Base-by-base conservation (phyloP, 2,113 vertebrate species). In the Cyrtonyx montezumae region DNA sequence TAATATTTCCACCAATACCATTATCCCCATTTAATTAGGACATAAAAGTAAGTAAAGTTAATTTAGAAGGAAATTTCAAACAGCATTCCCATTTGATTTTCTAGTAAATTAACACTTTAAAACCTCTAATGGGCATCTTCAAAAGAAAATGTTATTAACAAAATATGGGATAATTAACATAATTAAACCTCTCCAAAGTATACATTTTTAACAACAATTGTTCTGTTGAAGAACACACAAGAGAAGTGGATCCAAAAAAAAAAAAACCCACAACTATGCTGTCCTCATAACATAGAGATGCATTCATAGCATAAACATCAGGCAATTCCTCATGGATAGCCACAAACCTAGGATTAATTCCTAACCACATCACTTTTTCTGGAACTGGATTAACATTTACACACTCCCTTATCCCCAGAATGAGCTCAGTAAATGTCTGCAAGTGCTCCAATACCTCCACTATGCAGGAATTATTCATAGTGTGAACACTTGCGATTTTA, bases 11-110 rank as follows among this genome's bases (percentile, higher is more conserved):
- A 93, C 89, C 91, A 96, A 90, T 94, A 91, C 93, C 88, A 82
- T 83, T 94, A 94, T 85, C 93, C 87, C 87, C 87, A 83, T 80
- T 95, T 96, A 97, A 97, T 96, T 96, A 95, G 92, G 87, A 84
- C 81, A 96, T 96, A 96, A 96, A 97, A 96, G 93, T 97, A 96
- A 96, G 87, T 92, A 97, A 97, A 97, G 93, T 97, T 96, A 96
- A 97, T 97, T 96, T 97, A 96, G 97, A 96, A 95, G 91, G 87
- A 97, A 97, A 97, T 97, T 94, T 96, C 93, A 88, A 95, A 88
- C 93, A 96, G 87, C 19, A 1, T 88, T 95, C 84, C 94, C 96
- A 95, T 97, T 97, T 94, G 92, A 92, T 95, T 96, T 96, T 90
- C 94, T 66, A 79, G 93, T 88, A 96, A 97, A 97, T 97, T 96